A percentile compares a stretch with the other conserved stretches of the same genome.
Evolutionary conservation across 2,113 vertebrate species (phyloP).

Genomic region (Peucedramus taeniatus): DNA sequence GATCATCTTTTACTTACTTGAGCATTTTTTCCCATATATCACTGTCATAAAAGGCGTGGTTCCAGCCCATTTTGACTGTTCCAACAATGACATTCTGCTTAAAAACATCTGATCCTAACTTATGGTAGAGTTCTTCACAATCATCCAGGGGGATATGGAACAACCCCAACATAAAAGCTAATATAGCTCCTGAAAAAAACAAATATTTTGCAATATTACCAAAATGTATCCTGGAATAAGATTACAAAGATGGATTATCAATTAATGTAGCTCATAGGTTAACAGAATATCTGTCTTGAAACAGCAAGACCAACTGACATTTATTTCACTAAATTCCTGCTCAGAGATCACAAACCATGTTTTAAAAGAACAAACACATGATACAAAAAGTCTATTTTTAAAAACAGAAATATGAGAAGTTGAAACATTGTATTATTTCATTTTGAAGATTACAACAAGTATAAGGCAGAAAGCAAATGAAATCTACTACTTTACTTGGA

Average conservation of each 20-base stretch:
- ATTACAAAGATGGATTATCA: not conserved
- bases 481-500: not conserved
- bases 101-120: conserved; percentile 91
- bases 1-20: conserved; percentile 78
- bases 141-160: conserved; percentile 90
- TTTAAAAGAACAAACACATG: not conserved
- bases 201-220: not conserved
- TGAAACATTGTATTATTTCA: not conserved
- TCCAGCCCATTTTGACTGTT: conserved; percentile 98
- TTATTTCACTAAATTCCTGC: not conserved
- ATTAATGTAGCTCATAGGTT: not conserved
- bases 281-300: not conserved
- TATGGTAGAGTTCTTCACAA: conserved; percentile 91
- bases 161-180: conserved; percentile 94
- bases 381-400: not conserved
- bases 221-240: not conserved
- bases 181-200: conserved; percentile 88
- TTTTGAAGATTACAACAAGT: not conserved
- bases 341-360: not conserved
- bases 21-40: conserved; percentile 94
- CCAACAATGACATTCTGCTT: conserved; percentile 96
- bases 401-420: not conserved
- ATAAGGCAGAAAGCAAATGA: not conserved
- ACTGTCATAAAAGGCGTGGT: conserved; percentile 94
- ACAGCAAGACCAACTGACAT: not conserved